Conservation (phyloP, 2,113 vertebrate genomes). For the Oriolus oriolus region DNA sequence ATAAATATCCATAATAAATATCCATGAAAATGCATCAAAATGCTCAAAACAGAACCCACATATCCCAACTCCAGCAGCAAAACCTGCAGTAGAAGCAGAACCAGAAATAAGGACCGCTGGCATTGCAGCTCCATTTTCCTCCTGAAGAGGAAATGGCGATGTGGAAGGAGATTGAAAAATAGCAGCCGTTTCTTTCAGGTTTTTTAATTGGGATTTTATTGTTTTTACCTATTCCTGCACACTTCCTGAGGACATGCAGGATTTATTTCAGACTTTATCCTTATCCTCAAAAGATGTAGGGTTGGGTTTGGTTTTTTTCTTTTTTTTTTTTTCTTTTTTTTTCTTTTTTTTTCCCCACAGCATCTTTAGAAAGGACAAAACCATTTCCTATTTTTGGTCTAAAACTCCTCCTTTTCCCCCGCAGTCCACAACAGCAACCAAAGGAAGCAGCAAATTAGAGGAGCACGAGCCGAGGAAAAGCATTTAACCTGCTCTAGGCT, state of each 20-base stretch:
- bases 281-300: not conserved
- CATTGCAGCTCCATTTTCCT: not conserved
- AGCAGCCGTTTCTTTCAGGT: not conserved
- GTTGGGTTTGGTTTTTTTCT: not conserved
- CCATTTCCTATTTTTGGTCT: not conserved
- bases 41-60: not conserved
- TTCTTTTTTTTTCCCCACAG: too few relatives aligned
- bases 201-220: not conserved
- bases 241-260: not conserved
- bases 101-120: rapidly evolving
- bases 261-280: not conserved
- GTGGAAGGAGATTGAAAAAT: not conserved
- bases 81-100: not conserved
- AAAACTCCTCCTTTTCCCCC: not conserved
- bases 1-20: not conserved
- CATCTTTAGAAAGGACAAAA: not conserved
- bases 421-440: not conserved
- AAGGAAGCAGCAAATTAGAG: not conserved
- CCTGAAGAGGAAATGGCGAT: not conserved
- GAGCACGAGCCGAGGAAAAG: not conserved
- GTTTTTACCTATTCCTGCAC: not conserved
- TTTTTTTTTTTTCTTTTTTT: too few relatives aligned
- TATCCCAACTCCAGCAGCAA: not conserved
- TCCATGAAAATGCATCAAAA: not conserved
- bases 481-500: not conserved